Evolutionary conservation across 2,888 invertebrate species (phyloP), one percentile per base, ranked within the genome.

Genomic region (Lathronympha strigana): DNA sequence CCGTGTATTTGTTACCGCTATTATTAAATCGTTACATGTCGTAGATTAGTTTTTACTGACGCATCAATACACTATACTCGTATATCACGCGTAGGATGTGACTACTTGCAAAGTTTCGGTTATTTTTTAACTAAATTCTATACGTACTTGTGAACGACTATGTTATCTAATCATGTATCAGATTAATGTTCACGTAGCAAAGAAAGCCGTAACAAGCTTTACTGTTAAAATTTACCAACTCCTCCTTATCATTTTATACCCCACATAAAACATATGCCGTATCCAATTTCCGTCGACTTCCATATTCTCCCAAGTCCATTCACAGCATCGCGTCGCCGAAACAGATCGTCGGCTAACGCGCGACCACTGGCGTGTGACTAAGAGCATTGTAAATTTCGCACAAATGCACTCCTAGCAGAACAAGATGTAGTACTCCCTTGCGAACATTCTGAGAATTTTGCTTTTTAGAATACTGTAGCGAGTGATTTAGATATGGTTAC

Each of bases 361-460:
- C 74, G 80, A 71, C 79, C 86, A 82, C 76, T 81, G 85, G 83
- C 73, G 88, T 85, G 89, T 84, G 80, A 85, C 90, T 90, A 91
- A 91, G 90, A 90, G 91, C 91, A 84, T 87, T 89, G 85, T 91
- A 91, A 91, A 91, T 90, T 88, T 81, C 74, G 75, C 78, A 76
- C 78, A 80, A 84, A 74, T 71, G 74, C 71, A 73, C 73, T 69
- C 67, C 63, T 70, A 73, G 71, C 71, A 72, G 75, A 74, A 63
- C 71, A 77, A 84, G 82, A 84, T 76, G 73, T 74, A 85, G 76
- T 76, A 74, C 74, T 75, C 79, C 81, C 79, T 61, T 67, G 74
- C 68, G 78, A 63, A 67, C 67, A 68, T 31, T 53, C 19, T 58
- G 9, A 36, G 17, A 21, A 31, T 33, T 28, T 47, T 23, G 38